Evolutionary conservation across 2,888 invertebrate genomes (phyloP).

Genomic region (Campoletis raptor): DNA sequence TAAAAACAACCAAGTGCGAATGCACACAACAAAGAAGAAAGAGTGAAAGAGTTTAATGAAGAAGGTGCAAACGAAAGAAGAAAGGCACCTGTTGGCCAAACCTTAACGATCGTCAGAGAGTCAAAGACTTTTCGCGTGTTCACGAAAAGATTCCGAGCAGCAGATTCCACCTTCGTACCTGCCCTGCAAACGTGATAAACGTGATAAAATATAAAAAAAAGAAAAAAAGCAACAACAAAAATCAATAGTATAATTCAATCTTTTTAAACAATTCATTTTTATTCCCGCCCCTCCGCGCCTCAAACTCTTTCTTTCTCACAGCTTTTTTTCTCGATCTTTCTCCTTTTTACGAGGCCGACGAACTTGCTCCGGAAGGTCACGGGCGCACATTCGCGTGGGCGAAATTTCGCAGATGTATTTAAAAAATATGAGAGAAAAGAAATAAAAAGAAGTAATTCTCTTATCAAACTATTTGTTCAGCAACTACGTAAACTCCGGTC

Average conservation of each 20-base stretch:
- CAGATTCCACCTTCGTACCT: slow-evolving; percentile 6
- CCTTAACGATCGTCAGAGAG: slow-evolving; percentile 9
- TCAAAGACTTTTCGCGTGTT: background rate
- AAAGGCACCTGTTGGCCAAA: slow-evolving; percentile 54
- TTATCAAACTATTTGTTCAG: slow-evolving; percentile 12
- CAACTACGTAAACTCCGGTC: background rate
- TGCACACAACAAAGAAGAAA: slow-evolving; percentile 8
- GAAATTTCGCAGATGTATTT: slow-evolving; percentile 21
- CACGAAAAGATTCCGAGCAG: background rate
- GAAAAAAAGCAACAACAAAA: background rate
- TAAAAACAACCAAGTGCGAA: slow-evolving; percentile 25
- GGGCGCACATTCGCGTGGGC: slow-evolving; percentile 32
- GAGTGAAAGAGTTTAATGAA: slow-evolving; percentile 16
- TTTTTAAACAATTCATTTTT: slow-evolving; percentile 13
- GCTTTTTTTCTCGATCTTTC: background rate
- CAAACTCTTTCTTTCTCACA: slow-evolving; percentile 4
- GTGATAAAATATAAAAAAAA: too few species aligned
- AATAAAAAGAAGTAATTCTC: background rate
- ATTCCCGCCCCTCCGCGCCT: slow-evolving; percentile 10
- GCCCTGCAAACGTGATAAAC: slow-evolving; percentile 23
- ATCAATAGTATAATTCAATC: background rate
- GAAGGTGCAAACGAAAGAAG: slow-evolving; percentile 1
- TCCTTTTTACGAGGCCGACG: slow-evolving; percentile 37
- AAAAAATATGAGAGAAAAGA: background rate
- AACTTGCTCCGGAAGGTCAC: slow-evolving; percentile 54